Evolutionary conservation across 2,113 vertebrate genomes (phyloP), one percentile per base, ranked within the genome.

Genomic region (Heterotilapia buettikoferi): DNA sequence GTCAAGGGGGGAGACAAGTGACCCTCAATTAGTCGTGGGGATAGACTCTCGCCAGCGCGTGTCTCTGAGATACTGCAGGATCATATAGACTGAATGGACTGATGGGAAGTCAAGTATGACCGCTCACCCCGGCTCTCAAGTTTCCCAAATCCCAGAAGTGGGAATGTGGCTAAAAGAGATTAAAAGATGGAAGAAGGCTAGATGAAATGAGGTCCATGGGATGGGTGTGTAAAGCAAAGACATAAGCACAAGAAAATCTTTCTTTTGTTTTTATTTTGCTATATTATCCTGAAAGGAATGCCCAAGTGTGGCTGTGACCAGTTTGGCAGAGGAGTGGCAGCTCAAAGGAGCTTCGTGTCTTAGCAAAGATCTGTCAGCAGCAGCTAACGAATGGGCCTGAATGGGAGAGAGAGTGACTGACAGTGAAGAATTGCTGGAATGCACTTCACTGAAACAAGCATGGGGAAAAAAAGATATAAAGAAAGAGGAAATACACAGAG

Each of bases 351-450:
- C 53, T 84, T 84, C 81, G 31, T 86, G 90, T 89, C 90, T 84
- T 85, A 71, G 91, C 84, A 50, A 26, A 86, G 84, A 92, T 90
- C 92, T 91, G 91, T 95, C 93, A 89, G 68, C 94, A 9, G 83
- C 68, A 71, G 84, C 88, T 82, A 86, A 92, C 81, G 19, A 88
- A 91, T 24, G 80, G 86, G 84, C 50, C 83, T 76, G 85, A 87
- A 59, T 79, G 87, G 78, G 88, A 81, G 43, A 73, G 86, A 53
- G 84, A 82, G 80, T 87, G 90, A 93, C 84, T 91, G 95, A 94
- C 92, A 90, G 90, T 3, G 31, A 94, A 86, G 93, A 94, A 95
- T 94, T 89, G 84, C 26, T 91, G 95, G 95, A 96, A 95, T 95
- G 92, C 83, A 73, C 83, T 92, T 85, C 53, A 73, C 33, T 52